Evolutionary conservation across 2,113 vertebrate species (phyloP).

Genomic region (Chaetodon auriga): DNA sequence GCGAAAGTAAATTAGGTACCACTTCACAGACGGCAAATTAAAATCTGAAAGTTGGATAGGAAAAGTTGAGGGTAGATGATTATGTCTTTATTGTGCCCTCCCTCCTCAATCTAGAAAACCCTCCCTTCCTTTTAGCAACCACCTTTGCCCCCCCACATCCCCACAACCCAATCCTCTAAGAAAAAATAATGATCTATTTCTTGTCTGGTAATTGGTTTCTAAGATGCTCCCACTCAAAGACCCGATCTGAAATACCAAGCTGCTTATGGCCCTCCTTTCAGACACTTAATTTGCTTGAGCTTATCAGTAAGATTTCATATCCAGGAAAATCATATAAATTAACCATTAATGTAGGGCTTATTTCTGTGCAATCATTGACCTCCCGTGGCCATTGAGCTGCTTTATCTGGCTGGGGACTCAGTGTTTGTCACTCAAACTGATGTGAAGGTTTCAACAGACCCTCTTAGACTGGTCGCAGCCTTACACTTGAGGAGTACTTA

Average conservation of each 20-base stretch:
- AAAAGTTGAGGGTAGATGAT: conserved; percentile 89
- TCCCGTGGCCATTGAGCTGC: conserved; percentile 61
- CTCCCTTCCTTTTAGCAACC: conserved; percentile 82
- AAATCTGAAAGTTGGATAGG: conserved; percentile 90
- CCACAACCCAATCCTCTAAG: conserved; percentile 75
- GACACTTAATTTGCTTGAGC: conserved; percentile 83
- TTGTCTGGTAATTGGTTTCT: conserved; percentile 89
- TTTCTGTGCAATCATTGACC: conserved; percentile 73
- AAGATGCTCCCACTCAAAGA: conserved; percentile 85
- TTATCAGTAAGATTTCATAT: conserved; percentile 85
- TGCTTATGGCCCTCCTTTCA: conserved; percentile 81
- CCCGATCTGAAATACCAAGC: conserved; percentile 78
- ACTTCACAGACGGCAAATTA: conserved; percentile 96
- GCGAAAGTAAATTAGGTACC: conserved; percentile 99
- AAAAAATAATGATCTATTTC: conserved; percentile 89
- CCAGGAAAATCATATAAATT: conserved; percentile 84
- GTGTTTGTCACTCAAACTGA: conserved; percentile 68
- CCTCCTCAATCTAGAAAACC: conserved; percentile 82
- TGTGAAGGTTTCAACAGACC: conserved; percentile 36
- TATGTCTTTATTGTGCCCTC: conserved; percentile 89
- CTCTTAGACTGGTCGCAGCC: conserved; percentile 28
- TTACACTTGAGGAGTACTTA: conserved; percentile 22
- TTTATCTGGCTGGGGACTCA: conserved; percentile 42
- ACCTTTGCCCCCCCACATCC: conserved; percentile 77
- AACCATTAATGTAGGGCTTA: conserved; percentile 81